phyloP scores from a whole-genome alignment of 2,888 invertebrate genomes.

The Apantesis nais region DNA sequence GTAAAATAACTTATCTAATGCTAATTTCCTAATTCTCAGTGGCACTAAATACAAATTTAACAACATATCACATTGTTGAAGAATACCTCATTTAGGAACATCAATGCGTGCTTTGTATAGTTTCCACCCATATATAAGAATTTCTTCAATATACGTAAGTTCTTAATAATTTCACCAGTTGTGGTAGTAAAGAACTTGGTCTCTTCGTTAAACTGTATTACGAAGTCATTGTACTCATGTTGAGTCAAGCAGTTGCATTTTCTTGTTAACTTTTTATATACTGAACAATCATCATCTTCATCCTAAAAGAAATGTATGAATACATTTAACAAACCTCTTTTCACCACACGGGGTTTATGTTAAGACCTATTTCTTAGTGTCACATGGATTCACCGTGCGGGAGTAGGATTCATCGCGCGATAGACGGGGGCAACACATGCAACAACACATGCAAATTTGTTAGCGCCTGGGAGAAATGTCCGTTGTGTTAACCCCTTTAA shows the following conservation, averaged over 20 bases:
- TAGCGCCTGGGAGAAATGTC: no score
- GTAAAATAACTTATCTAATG: not conserved
- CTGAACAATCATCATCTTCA: conserved; percentile 71
- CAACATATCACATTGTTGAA: not conserved
- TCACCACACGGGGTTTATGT: no score
- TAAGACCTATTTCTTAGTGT: no score
- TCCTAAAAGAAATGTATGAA: conserved; percentile 49
- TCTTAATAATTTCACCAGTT: conserved; percentile 76
- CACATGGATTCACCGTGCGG: no score
- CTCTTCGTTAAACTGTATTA: conserved; percentile 76
- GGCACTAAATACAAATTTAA: not conserved
- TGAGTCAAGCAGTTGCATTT: conserved; percentile 74
- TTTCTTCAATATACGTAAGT: conserved; percentile 73
- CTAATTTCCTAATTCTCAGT: not conserved
- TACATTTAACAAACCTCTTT: not conserved
- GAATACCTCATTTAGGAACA: conserved; percentile 72
- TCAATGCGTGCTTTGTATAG: conserved; percentile 69
- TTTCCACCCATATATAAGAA: conserved; percentile 74
- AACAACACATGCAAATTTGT: no score
- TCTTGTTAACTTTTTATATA: conserved; percentile 72
- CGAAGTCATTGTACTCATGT: conserved; percentile 70
- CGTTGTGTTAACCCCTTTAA: no score
- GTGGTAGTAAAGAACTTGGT: conserved; percentile 65
- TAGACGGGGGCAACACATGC: no score
- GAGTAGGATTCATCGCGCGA: no score